Conservation (phyloP, 2,888 invertebrate genomes). For the Julus scanicus region DNA sequence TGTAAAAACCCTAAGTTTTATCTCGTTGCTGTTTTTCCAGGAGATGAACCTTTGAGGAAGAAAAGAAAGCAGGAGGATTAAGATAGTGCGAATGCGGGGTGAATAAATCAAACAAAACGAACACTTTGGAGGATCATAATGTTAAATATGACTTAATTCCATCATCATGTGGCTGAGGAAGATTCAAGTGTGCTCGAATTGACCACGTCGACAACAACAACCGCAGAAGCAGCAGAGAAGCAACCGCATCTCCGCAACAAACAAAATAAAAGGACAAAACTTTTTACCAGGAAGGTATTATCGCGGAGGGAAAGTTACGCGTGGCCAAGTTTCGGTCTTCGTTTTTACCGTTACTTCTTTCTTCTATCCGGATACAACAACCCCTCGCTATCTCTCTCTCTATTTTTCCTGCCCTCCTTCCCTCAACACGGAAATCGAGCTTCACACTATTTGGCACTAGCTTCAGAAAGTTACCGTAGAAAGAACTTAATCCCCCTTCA, state of each 20-base stretch:
- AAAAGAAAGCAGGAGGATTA: constrained; percentile 77
- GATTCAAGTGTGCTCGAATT: background rate
- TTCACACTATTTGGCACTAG: constrained; percentile 16
- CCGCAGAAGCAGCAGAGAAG: background rate
- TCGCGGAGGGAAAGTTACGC: background rate
- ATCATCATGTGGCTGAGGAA: background rate
- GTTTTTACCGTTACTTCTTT: constrained; percentile 8
- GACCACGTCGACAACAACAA: background rate
- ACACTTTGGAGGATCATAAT: constrained; percentile 42
- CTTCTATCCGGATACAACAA: background rate
- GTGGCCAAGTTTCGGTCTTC: background rate
- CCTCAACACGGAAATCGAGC: background rate
- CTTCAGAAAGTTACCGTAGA: background rate
- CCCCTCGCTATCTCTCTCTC: no score
- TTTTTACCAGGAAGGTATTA: background rate
- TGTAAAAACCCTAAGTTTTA: background rate
- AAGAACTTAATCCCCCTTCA: background rate
- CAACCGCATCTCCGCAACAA: background rate
- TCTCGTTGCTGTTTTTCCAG: constrained; percentile 44
- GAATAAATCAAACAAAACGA: constrained; percentile 34
- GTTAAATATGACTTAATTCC: constrained; percentile 47
- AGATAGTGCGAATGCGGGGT: background rate
- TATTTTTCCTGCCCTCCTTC: background rate
- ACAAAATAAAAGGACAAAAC: background rate
- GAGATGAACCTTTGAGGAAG: constrained; percentile 73